These are phyloP conservation scores for Drosophila azteca DNA, from an alignment of 1,140 invertebrate genomes.

Conservation along the genomic window DNA sequence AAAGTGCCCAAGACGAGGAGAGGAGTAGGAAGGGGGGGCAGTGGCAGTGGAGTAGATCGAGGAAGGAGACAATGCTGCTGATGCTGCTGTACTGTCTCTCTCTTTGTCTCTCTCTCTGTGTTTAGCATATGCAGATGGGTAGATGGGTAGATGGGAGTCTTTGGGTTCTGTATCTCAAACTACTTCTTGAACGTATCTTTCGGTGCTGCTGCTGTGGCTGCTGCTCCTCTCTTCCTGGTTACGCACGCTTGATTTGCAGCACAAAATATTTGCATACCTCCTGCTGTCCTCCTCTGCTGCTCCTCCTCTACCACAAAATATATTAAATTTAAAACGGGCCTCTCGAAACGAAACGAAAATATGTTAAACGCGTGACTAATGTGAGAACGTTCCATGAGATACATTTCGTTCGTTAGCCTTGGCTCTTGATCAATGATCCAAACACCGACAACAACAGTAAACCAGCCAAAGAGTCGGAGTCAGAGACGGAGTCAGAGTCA, in stretches of 20 bases:
- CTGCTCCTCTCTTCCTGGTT: slow-evolving; percentile 32
- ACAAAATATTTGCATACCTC: slow-evolving; percentile 75
- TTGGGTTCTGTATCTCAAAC: slow-evolving; percentile 22
- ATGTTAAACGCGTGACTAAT: slow-evolving; percentile 82
- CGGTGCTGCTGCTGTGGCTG: neutral
- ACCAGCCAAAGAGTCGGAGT: neutral
- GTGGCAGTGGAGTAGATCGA: neutral
- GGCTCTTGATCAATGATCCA: slow-evolving; percentile 69
- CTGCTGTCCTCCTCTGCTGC: neutral
- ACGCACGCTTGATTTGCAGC: slow-evolving; percentile 74
- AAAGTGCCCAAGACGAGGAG: slow-evolving; percentile 15
- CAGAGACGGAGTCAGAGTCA: slow-evolving; percentile 15
- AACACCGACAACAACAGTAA: slow-evolving; percentile 53
- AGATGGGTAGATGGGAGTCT: neutral
- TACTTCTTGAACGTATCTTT: too few relatives aligned
- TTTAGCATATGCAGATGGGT: slow-evolving; percentile 76
- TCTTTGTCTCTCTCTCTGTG: slow-evolving; percentile 14
- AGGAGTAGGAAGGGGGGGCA: neutral
- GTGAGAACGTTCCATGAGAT: slow-evolving; percentile 76
- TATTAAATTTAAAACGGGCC: slow-evolving; percentile 76
- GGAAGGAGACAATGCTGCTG: slow-evolving; percentile 30
- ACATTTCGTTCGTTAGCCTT: slow-evolving; percentile 73
- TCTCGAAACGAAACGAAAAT: slow-evolving; percentile 62
- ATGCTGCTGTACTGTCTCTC: slow-evolving; percentile 1
- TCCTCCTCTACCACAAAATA: slow-evolving; percentile 47